Base-by-base conservation (phyloP, 2,113 vertebrate species). In the Perca flavescens region DNA sequence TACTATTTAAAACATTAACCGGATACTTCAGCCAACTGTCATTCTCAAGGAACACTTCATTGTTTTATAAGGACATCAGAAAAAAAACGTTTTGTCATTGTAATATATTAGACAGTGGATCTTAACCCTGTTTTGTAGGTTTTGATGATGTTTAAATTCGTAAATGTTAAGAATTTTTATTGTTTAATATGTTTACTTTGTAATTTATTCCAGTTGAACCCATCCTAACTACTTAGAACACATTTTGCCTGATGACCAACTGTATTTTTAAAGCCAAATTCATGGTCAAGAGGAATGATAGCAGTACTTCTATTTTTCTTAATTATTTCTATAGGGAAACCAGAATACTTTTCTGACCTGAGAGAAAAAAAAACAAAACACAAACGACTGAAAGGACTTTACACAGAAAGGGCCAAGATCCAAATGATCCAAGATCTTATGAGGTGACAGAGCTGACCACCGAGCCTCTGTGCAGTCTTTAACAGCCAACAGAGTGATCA, bases 401-500 rank as follows among this genome's bases (percentile, higher is more conserved):
- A 69, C 64, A 68, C 5, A 31, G 16, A 61, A 40, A 34, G 11
- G n/a, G 53, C 57, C 57, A 36, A 28, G 49, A 86, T 82, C 60
- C 80, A 80, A 63, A 79, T 40, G 36, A 40, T 40, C 36, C 36
- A 40, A 40, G 8, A 40, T 40, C 36, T 0, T 80, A 72, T 76
- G 65, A 69, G 46, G 74, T 0, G n/a, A 43, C 50, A 34, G 62
- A 1, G 8, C 65, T 77, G 68, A 90, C 82, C 36, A n/a, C 77
- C 61, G 68, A 86, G 62, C 81, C 69, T 14, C 63, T 70, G 50
- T 58, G 10, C 28, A n/a, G 15, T 68, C 52, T 79, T 77, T 40
- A 86, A 43, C 54, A 22, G 75, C 80, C 82, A 87, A 77, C 52
- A 69, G 36, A 53, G 43, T 0, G 36, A 90, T 89, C 80, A 80